Evolutionary conservation across 2,113 vertebrate genomes (phyloP).

Genomic region (Sapajus apella): DNA sequence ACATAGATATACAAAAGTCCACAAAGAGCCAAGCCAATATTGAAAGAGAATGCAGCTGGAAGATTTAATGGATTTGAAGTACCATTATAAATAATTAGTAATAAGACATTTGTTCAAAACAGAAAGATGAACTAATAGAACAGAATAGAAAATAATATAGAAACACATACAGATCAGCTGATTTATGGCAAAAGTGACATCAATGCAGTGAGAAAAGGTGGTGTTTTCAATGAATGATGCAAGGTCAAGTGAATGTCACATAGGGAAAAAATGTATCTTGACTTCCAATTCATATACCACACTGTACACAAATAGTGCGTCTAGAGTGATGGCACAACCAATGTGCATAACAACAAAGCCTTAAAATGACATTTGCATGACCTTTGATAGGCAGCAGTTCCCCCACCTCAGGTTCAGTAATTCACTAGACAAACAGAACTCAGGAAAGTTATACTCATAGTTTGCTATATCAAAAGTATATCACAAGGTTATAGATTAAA

Average conservation of each 20-base stretch:
- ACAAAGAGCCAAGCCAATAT: background rate
- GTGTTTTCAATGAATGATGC: background rate
- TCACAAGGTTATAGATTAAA: background rate
- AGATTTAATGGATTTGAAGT: background rate
- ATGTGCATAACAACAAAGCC: background rate
- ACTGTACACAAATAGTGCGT: background rate
- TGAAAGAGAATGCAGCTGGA: background rate
- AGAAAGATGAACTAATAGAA: background rate
- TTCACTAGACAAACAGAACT: background rate
- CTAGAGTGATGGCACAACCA: no score
- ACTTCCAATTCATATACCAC: background rate
- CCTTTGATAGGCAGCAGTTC: background rate
- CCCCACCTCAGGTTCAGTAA: background rate
- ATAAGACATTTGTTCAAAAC: background rate
- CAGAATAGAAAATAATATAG: background rate
- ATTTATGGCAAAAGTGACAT: background rate
- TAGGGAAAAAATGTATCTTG: background rate
- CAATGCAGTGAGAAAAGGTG: background rate
- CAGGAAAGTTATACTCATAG: background rate
- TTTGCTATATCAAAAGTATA: background rate
- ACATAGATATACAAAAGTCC: background rate
- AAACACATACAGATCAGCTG: background rate
- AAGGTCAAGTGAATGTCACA: background rate
- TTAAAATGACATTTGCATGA: background rate
- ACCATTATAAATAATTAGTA: background rate